These are phyloP conservation scores for Myxocyprinus asiaticus DNA, from an alignment of 2,113 vertebrate species.

Conservation along the genomic window DNA sequence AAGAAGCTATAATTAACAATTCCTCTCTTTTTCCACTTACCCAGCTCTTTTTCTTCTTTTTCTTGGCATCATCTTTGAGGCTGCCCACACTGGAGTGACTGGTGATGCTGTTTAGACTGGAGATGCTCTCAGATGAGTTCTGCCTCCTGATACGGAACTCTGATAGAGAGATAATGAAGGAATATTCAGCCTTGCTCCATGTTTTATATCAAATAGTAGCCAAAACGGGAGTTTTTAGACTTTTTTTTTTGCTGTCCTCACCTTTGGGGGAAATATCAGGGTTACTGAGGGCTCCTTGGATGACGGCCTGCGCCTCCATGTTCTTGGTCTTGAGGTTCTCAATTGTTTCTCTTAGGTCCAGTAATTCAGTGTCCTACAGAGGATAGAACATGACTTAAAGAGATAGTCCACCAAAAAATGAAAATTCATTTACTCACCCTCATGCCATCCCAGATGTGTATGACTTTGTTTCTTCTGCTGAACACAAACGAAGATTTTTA, in stretches of 20 bases:
- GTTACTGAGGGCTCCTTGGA: conserved; percentile 87
- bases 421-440: too few relatives aligned
- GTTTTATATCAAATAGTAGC: background rate
- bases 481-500: too few relatives aligned
- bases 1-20: too few relatives aligned
- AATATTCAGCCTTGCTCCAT: background rate
- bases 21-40: conserved; percentile 67
- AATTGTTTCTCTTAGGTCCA: conserved; percentile 90
- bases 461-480: too few relatives aligned
- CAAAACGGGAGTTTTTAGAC: too few relatives aligned
- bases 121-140: conserved; percentile 96
- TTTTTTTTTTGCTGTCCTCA: conserved; percentile 51
- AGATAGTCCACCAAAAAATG: too few relatives aligned
- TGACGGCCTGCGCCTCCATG: conserved; percentile 90
- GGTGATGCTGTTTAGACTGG: conserved; percentile 93
- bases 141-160: conserved; percentile 89
- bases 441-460: too few relatives aligned
- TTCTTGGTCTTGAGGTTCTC: conserved; percentile 88
- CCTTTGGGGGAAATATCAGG: conserved; percentile 84
- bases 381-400: too few relatives aligned
- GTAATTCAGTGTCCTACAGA: conserved; percentile 85
- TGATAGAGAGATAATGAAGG: conserved; percentile 54
- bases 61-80: conserved; percentile 92
- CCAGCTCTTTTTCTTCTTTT: conserved; percentile 96
- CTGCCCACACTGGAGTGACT: conserved; percentile 93